A percentile compares a stretch with the other conserved stretches of the same genome.
phyloP scores from a whole-genome alignment of 2,888 invertebrate genomes.

The Chrysodeixis includens region DNA sequence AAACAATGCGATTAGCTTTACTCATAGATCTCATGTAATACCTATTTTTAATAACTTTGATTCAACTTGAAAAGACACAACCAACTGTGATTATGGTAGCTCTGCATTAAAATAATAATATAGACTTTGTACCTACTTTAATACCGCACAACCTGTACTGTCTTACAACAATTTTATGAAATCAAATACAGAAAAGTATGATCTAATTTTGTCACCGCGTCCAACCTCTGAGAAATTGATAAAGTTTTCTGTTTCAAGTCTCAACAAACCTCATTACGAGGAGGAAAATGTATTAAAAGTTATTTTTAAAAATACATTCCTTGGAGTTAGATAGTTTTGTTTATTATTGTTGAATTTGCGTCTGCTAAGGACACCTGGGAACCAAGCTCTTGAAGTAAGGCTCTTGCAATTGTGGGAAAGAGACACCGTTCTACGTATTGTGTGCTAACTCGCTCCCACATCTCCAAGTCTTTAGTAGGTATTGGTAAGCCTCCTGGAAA shows the following conservation, averaged over 20 bases:
- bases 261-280: conserved; percentile 38
- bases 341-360: conserved; percentile 22
- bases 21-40: too few relatives aligned
- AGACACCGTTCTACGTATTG: too few relatives aligned
- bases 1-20: too few relatives aligned
- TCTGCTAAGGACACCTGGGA: background rate
- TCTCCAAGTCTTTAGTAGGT: too few relatives aligned
- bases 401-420: too few relatives aligned
- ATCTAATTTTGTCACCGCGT: conserved; percentile 22
- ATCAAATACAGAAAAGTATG: conserved; percentile 26
- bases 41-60: too few relatives aligned
- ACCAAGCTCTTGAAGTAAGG: background rate
- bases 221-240: conserved; percentile 36
- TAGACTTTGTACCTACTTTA: too few relatives aligned
- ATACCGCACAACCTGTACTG: too few relatives aligned
- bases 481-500: conserved; percentile 13
- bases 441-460: too few relatives aligned
- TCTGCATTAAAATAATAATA: too few relatives aligned
- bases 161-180: background rate
- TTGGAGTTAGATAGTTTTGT: conserved; percentile 15
- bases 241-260: conserved; percentile 39
- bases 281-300: conserved; percentile 29
- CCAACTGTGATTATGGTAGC: too few relatives aligned
- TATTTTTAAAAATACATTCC: conserved; percentile 14
- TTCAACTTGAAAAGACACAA: too few relatives aligned